Percentiles rank a stretch among this genome's conserved stretches.
Conservation (phyloP, 2,797 vertebrate genomes). For the Myotis planiceps region DNA sequence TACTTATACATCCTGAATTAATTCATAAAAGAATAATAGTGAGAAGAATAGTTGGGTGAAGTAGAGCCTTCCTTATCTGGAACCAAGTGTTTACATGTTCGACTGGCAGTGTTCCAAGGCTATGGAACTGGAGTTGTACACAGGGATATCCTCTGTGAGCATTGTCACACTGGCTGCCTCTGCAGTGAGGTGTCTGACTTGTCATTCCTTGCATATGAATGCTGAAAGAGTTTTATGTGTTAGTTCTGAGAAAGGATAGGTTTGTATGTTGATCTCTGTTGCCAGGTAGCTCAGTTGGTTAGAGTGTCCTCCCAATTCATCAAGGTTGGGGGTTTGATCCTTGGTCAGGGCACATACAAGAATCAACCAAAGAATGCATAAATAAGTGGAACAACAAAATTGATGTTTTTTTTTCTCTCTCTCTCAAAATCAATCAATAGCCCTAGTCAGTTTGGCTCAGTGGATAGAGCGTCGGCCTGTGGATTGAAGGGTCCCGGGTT, state of each 20-base stretch:
- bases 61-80: background rate
- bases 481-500: too few relatives aligned
- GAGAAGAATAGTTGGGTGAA: background rate
- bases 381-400: background rate
- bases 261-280: conserved; percentile 21
- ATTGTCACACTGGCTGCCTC: background rate
- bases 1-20: background rate
- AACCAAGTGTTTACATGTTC: background rate
- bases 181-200: background rate
- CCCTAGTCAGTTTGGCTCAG: too few relatives aligned
- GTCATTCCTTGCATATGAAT: background rate
- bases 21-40: conserved; percentile 14
- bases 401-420: background rate
- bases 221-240: background rate
- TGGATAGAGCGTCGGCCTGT: too few relatives aligned
- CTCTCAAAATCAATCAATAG: background rate
- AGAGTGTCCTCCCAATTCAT: background rate
- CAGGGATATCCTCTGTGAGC: background rate
- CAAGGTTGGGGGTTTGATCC: background rate
- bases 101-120: background rate
- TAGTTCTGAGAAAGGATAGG: conserved; percentile 13
- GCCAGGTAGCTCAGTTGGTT: background rate
- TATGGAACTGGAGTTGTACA: background rate
- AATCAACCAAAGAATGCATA: background rate
- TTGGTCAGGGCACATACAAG: background rate